phyloP scores from a whole-genome alignment of 2,797 vertebrate species.

The Sebastes diaconus region DNA sequence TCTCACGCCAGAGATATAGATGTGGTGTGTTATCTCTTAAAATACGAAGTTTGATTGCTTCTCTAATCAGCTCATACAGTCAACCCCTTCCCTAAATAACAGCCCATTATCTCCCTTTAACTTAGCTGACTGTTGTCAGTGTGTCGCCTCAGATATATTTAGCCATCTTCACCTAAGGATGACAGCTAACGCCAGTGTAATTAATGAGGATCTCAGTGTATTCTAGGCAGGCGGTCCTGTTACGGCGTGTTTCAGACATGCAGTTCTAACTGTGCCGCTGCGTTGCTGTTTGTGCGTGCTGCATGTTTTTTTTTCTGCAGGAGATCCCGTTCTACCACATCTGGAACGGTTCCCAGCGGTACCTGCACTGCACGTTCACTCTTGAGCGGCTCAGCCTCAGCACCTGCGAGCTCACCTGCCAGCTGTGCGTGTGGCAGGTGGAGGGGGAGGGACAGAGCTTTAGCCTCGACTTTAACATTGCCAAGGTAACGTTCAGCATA shows the following conservation, averaged over 20 bases:
- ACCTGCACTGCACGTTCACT: slow-evolving; percentile 96
- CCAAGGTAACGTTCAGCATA: slow-evolving; percentile 85
- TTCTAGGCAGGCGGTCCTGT: slow-evolving; percentile 52
- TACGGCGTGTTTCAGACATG: slow-evolving; percentile 27
- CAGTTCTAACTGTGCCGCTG: slow-evolving; percentile 50
- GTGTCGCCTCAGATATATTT: slow-evolving; percentile 42
- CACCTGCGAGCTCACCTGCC: slow-evolving; percentile 96
- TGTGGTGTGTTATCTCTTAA: not conserved
- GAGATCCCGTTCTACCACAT: slow-evolving; percentile 99
- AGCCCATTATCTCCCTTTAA: slow-evolving; percentile 10
- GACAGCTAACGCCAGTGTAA: slow-evolving; percentile 43
- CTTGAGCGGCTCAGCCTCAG: slow-evolving; percentile 94
- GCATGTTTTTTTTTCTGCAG: slow-evolving; percentile 69
- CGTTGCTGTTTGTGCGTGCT: not conserved
- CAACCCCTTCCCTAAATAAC: slow-evolving; percentile 13
- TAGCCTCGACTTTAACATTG: slow-evolving; percentile 93
- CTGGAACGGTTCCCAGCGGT: slow-evolving; percentile 95
- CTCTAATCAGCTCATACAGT: slow-evolving; percentile 3
- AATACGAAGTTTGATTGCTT: not conserved
- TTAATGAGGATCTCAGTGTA: slow-evolving; percentile 56
- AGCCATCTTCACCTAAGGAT: slow-evolving; percentile 7
- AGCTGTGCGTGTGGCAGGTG: slow-evolving; percentile 99
- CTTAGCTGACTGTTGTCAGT: slow-evolving; percentile 39
- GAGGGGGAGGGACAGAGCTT: slow-evolving; percentile 98
- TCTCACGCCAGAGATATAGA: not conserved